A percentile compares a stretch with the other conserved stretches of the same genome.
phyloP scores from a whole-genome alignment of 2,888 invertebrate genomes.

The Malthinus seriepunctatus region DNA sequence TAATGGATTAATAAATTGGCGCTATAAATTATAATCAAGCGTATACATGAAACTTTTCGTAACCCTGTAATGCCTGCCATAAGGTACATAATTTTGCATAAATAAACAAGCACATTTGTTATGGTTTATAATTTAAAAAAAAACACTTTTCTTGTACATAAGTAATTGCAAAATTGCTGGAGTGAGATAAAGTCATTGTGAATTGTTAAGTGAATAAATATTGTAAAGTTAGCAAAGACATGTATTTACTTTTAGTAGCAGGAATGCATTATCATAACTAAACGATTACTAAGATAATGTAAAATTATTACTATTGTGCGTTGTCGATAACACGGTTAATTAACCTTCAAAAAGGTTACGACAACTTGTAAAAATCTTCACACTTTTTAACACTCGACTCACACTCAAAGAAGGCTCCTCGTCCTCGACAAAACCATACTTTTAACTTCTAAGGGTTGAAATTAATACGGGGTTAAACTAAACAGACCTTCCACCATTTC shows the following conservation, averaged over 20 bases:
- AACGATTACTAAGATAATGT: conserved; percentile 14
- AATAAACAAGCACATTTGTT: background rate
- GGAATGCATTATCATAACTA: conserved; percentile 14
- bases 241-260: conserved; percentile 15
- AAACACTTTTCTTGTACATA: conserved; percentile 1
- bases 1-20: no score
- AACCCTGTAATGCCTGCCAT: no score
- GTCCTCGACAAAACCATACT: no score
- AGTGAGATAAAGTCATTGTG: background rate
- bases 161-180: conserved; percentile 1
- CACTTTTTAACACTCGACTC: no score
- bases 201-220: background rate
- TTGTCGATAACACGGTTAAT: background rate
- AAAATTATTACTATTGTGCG: conserved; percentile 14
- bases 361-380: no score
- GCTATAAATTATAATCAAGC: no score
- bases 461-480: no score
- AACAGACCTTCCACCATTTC: no score
- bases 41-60: no score
- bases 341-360: no score
- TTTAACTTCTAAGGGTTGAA: no score
- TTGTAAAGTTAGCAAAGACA: conserved; percentile 7
- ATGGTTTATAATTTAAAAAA: conserved; percentile 7
- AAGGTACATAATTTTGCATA: background rate
- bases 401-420: no score